Evolutionary conservation across 2,888 invertebrate species (phyloP), one percentile per base, ranked within the genome.

Genomic region (Fragum fragum): DNA sequence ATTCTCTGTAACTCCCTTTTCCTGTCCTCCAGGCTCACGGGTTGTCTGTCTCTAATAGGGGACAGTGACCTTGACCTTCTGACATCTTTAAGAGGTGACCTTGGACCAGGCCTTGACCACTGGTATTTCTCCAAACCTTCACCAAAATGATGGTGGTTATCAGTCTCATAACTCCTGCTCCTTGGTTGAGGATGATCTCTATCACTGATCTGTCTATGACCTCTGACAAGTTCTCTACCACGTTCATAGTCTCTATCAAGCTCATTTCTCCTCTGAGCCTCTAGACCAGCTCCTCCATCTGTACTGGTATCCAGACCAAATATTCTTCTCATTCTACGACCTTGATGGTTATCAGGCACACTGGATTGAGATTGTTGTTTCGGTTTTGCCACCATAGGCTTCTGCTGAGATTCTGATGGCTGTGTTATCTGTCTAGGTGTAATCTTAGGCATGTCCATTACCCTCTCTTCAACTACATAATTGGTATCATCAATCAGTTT

Each of bases 1-100:
- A 66, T 18, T 18, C 47, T 18, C 29, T 61, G 29, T 28, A 73
- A 52, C 63, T 47, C 14, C 32, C 28, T 32, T 57, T 28, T 59
- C 53, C 52, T 70, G 63, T 55, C 23, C 23, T 47, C 53, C 42
- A 55, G n/a, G 21, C 21, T 52, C n/a, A 36, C 36, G 0, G 32
- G 36, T 9, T 26, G 53, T 32, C 29, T 53, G 55, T 71, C 39
- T 16, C 71, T 42, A 6, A 73, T 57, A 21, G 79, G 79, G 14
- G 79, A 79, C 63, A 79, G 28, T 82, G 85, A 85, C 85, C 85
- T 79, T 79, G 85, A 79, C 77, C 75, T 79, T 68, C 74, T 76
- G 39, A 84, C 84, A 18, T 76, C 84, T n/a, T 52, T 14, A 9
- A 32, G 21, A 32, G 61, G 29, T 32, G 2, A 16, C n/a, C 26